Conservation (phyloP, 1,140 invertebrate genomes). For the Globodera ellingtonae region DNA sequence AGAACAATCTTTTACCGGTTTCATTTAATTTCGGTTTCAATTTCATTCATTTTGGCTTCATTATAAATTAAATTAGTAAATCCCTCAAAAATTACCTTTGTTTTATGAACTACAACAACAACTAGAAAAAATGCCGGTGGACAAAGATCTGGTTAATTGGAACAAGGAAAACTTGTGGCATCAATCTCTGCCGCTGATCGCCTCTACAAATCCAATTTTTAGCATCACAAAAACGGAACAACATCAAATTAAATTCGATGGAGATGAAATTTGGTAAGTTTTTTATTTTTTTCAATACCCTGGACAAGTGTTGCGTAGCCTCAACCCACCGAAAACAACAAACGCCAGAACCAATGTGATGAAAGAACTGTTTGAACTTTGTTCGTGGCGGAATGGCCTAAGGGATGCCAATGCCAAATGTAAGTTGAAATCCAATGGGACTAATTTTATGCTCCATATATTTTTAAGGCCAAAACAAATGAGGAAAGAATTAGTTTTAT, state of each 20-base stretch:
- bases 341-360: no score
- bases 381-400: no score
- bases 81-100: background rate
- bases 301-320: no score
- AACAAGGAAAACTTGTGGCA: conserved; percentile 19
- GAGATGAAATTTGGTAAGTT: background rate
- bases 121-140: background rate
- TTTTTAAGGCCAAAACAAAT: no score
- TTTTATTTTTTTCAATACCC: background rate
- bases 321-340: no score
- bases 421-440: no score
- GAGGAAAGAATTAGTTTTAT: no score
- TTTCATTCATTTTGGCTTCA: background rate
- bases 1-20: background rate
- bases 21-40: background rate
- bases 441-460: no score
- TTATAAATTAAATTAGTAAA: background rate
- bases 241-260: background rate
- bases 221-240: background rate
- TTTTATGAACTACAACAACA: background rate
- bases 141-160: conserved; percentile 12
- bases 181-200: background rate
- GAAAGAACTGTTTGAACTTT: no score
- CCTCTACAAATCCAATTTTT: background rate
- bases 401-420: no score